A percentile compares a stretch with the other conserved stretches of the same genome.
These are phyloP conservation scores for Perodicticus potto DNA, from an alignment of 2,797 vertebrate species.

Conservation along the genomic window DNA sequence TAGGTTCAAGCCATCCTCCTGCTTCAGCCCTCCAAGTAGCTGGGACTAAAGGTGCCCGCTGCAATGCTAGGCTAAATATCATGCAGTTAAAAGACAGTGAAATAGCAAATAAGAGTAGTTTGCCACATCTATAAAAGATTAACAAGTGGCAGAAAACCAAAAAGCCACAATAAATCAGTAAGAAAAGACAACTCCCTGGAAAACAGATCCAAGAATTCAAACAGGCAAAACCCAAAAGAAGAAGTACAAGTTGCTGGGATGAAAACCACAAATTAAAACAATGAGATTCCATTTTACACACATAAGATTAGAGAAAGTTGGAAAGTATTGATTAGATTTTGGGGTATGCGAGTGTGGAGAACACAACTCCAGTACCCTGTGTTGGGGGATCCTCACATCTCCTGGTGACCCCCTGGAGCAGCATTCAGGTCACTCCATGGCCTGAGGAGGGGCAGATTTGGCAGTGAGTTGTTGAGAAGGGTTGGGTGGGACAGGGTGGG, in stretches of 20 bases:
- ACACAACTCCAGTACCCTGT: no score
- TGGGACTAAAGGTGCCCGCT: rapidly evolving
- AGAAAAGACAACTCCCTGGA: slow-evolving; percentile 31
- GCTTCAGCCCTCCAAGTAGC: neutral
- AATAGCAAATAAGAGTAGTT: neutral
- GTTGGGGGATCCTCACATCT: neutral
- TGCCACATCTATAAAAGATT: neutral
- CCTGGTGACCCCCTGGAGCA: neutral
- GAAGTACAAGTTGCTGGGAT: neutral
- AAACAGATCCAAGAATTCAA: neutral
- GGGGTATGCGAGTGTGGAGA: neutral
- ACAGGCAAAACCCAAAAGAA: neutral
- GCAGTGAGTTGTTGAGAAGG: neutral
- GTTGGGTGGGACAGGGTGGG: neutral
- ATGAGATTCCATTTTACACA: neutral
- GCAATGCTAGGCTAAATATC: neutral
- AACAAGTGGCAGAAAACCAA: neutral
- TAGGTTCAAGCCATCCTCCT: neutral
- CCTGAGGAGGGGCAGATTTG: neutral
- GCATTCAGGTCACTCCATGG: no score
- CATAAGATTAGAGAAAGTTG: neutral
- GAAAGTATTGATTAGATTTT: neutral
- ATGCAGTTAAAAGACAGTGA: neutral
- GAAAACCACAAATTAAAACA: neutral
- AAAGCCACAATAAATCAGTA: neutral